Conservation (phyloP, 2,888 invertebrate species). For the Willowsia nigromaculata region DNA sequence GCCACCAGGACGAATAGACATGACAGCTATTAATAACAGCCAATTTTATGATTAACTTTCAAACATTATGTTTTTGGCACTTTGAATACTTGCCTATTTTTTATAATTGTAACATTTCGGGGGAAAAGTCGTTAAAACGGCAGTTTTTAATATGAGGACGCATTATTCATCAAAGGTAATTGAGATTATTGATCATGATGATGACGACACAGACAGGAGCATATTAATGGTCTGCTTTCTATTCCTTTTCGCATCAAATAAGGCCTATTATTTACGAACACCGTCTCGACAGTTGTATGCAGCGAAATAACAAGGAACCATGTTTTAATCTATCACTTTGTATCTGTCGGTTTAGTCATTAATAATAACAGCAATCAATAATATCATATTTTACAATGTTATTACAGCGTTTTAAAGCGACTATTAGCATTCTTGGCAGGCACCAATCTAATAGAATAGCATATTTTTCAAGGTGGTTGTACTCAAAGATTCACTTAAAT, state of each 20-base stretch:
- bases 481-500: slow-evolving; percentile 19
- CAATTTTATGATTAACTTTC: slow-evolving; percentile 6
- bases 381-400: background rate
- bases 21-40: slow-evolving; percentile 1
- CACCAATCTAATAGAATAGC: background rate
- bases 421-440: slow-evolving; percentile 9
- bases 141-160: background rate
- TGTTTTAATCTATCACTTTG: background rate
- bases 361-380: slow-evolving; percentile 20
- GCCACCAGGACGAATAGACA: too few species aligned
- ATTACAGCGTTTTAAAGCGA: background rate
- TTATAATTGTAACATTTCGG: too few species aligned
- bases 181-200: slow-evolving; percentile 15
- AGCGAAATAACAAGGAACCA: background rate
- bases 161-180: slow-evolving; percentile 7
- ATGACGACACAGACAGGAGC: slow-evolving; percentile 17
- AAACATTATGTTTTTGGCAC: background rate
- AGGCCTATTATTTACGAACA: background rate
- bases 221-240: slow-evolving; percentile 2
- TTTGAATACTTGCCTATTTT: too few species aligned
- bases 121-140: background rate
- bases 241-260: background rate
- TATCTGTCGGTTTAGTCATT: slow-evolving; percentile 21
- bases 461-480: slow-evolving; percentile 20
- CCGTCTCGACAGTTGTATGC: background rate